phyloP scores from a whole-genome alignment of 2,888 invertebrate genomes.

The Dromius quadrimaculatus region DNA sequence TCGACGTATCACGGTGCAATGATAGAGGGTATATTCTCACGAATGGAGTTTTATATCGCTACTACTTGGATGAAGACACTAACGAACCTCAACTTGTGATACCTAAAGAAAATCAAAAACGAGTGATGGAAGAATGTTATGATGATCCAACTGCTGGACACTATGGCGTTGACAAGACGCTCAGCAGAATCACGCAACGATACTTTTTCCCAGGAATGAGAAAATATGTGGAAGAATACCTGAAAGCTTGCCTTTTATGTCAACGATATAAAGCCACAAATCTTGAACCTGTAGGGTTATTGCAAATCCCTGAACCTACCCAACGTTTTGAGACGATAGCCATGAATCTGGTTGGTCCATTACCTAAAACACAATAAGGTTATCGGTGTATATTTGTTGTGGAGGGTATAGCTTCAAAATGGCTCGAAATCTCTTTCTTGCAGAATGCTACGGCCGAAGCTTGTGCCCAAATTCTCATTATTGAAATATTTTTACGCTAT shows the following conservation, averaged over 20 bases:
- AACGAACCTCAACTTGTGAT: constrained; percentile 54
- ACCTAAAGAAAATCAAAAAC: constrained; percentile 53
- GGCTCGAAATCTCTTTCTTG: constrained; percentile 60
- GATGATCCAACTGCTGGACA: constrained; percentile 64
- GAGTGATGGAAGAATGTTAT: constrained; percentile 57
- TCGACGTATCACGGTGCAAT: constrained; percentile 9
- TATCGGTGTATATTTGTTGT: constrained; percentile 45
- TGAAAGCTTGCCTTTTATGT: constrained; percentile 46
- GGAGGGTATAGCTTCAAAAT: constrained; percentile 40
- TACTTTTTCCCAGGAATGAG: constrained; percentile 53
- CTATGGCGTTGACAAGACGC: constrained; percentile 41
- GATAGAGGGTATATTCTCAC: constrained; percentile 41
- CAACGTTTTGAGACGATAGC: neutral
- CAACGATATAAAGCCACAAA: constrained; percentile 50
- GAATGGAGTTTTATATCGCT: constrained; percentile 52
- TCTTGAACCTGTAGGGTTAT: constrained; percentile 47
- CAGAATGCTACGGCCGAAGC: constrained; percentile 57
- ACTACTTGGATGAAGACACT: constrained; percentile 17
- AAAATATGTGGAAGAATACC: constrained; percentile 33
- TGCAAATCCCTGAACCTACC: constrained; percentile 41
- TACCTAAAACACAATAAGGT: neutral
- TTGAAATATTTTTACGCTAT: constrained; percentile 60
- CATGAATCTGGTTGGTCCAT: neutral
- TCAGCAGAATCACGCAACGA: constrained; percentile 1
- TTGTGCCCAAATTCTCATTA: constrained; percentile 57